These are phyloP conservation scores for Hyles vespertilio DNA, from an alignment of 1,140 invertebrate species.

Conservation along the genomic window DNA sequence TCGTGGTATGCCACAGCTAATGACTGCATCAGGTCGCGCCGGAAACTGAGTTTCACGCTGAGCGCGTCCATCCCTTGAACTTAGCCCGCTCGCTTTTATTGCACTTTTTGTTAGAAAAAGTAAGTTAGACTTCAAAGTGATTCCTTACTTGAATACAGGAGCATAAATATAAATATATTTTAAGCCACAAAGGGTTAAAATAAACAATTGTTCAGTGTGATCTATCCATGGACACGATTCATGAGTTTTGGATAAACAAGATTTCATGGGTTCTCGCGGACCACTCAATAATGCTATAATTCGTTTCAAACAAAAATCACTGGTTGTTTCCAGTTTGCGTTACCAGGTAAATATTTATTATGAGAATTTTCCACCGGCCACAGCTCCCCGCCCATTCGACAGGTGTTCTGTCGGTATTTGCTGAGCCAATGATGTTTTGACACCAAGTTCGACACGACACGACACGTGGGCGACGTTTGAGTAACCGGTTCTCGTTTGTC, in stretches of 20 bases:
- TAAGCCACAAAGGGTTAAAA: too few species aligned
- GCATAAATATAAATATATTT: too few species aligned
- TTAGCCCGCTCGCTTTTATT: background rate
- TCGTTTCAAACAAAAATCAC: background rate
- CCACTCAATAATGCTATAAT: background rate
- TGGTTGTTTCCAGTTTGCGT: conserved; percentile 17
- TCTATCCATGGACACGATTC: too few species aligned
- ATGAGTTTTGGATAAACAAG: background rate
- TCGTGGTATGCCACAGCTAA: conserved; percentile 59
- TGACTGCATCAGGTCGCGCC: conserved; percentile 55
- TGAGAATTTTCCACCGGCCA: conserved; percentile 34
- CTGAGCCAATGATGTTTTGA: conserved; percentile 19
- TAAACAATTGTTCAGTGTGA: too few species aligned
- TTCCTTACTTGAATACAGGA: too few species aligned
- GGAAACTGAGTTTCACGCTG: conserved; percentile 42
- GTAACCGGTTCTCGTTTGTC: conserved; percentile 1
- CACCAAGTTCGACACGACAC: conserved; percentile 28
- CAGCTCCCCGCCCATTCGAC: conserved; percentile 51
- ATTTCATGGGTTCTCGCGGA: conserved; percentile 1
- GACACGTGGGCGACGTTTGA: conserved; percentile 22
- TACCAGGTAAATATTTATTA: conserved; percentile 26
- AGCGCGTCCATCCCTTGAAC: conserved; percentile 12
- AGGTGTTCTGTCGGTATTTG: conserved; percentile 46
- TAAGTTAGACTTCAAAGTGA: too few species aligned
- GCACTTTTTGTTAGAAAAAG: too few species aligned